These are phyloP conservation scores for Monodelphis domestica DNA, from an alignment of 2,797 vertebrate genomes.

Conservation along the genomic window DNA sequence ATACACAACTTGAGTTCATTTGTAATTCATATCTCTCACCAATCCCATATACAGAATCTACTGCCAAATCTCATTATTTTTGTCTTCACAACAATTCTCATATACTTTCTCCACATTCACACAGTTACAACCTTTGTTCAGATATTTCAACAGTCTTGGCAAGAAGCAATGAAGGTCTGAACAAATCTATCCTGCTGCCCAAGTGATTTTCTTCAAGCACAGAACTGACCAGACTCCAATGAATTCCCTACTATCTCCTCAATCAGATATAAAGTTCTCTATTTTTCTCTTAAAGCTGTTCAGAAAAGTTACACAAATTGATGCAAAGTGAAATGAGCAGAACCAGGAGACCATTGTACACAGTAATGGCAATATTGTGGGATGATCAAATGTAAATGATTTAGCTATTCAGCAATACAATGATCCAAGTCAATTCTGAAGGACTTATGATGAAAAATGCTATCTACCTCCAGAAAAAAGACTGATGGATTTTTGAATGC, in stretches of 20 bases:
- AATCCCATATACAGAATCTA: not conserved
- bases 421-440: not conserved
- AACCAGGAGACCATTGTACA: not conserved
- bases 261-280: not conserved
- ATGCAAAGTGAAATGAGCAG: not conserved
- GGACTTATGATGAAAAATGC: not conserved
- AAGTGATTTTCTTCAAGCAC: not conserved
- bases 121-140: not conserved
- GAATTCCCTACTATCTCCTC: not conserved
- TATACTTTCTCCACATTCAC: not conserved
- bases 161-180: too few species aligned
- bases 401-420: not conserved
- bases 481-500: not conserved
- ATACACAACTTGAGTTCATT: too few species aligned
- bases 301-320: not conserved
- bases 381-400: not conserved
- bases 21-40: not conserved
- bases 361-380: not conserved
- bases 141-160: not conserved
- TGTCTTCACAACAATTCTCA: not conserved
- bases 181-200: not conserved
- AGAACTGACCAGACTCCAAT: not conserved
- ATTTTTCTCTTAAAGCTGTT: not conserved
- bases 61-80: too few species aligned
- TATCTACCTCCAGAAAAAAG: not conserved